phyloP scores from a whole-genome alignment of 2,113 vertebrate species.

The Aptenodytes patagonicus region DNA sequence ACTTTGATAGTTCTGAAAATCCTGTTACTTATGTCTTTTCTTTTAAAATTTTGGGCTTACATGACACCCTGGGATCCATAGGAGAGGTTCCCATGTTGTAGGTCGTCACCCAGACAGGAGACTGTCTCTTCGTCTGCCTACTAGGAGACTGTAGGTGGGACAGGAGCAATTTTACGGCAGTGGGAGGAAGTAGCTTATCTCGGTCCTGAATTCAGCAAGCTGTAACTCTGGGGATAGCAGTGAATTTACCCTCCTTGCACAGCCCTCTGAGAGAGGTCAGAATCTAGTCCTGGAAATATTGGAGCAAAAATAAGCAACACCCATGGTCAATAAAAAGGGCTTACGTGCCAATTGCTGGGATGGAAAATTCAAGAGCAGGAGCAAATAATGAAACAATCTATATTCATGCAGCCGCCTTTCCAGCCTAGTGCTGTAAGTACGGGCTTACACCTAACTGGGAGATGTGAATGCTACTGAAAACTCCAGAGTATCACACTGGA shows the following conservation, averaged over 20 bases:
- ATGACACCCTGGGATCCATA: neutral
- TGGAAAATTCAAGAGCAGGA: slow-evolving; percentile 53
- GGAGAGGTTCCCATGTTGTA: neutral
- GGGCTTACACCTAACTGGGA: neutral
- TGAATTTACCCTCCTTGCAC: neutral
- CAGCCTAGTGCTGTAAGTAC: slow-evolving; percentile 27
- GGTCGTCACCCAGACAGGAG: neutral
- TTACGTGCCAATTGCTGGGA: slow-evolving; percentile 39
- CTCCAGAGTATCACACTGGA: slow-evolving; percentile 8
- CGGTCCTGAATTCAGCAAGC: neutral
- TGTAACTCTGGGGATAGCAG: neutral
- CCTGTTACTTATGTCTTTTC: neutral
- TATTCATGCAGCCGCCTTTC: slow-evolving; percentile 49
- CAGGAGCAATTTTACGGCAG: neutral
- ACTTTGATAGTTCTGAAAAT: neutral
- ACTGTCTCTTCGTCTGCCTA: neutral
- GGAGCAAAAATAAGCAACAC: slow-evolving; percentile 21
- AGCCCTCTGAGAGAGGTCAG: neutral
- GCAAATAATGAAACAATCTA: slow-evolving; percentile 59
- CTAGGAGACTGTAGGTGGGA: neutral
- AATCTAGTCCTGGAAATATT: neutral
- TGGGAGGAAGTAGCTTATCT: neutral
- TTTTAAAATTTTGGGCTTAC: neutral
- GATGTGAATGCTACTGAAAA: slow-evolving; percentile 36
- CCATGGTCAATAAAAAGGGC: slow-evolving; percentile 30